Evolutionary conservation across 2,113 vertebrate species (phyloP).

Genomic region (Emydocephalus ijimae): DNA sequence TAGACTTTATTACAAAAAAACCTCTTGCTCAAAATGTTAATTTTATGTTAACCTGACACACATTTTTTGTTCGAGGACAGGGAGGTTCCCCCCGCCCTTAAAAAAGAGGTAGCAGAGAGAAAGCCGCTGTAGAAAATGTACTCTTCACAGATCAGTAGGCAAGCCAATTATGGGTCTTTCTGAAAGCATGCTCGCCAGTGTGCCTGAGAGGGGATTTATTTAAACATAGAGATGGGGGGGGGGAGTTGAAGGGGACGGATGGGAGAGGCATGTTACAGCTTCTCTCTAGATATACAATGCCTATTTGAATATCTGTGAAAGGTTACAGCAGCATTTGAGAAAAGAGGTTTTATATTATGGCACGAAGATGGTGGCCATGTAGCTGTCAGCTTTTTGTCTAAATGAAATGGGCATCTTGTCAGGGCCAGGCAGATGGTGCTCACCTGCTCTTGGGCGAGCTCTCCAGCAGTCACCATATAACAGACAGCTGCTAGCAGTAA

Average conservation of each 20-base stretch:
- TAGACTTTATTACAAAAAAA: slow-evolving; percentile 9
- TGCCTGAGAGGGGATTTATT: slow-evolving; percentile 23
- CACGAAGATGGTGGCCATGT: slow-evolving; percentile 58
- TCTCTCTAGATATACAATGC: slow-evolving; percentile 43
- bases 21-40: background rate
- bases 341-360: slow-evolving; percentile 38
- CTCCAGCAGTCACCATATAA: slow-evolving; percentile 72
- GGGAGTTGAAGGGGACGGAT: slow-evolving; percentile 3
- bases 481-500: slow-evolving; percentile 73
- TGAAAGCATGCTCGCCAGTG: slow-evolving; percentile 26
- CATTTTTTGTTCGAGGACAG: slow-evolving; percentile 38
- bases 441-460: slow-evolving; percentile 74
- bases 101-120: slow-evolving; percentile 7
- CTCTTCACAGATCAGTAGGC: slow-evolving; percentile 52
- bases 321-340: slow-evolving; percentile 51
- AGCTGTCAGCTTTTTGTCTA: slow-evolving; percentile 41
- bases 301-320: slow-evolving; percentile 42
- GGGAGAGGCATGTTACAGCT: slow-evolving; percentile 11
- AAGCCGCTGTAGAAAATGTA: slow-evolving; percentile 45
- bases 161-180: slow-evolving; percentile 47
- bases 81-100: background rate
- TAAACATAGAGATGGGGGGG: slow-evolving; percentile 19
- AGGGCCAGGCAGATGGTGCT: slow-evolving; percentile 75
- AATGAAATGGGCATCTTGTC: slow-evolving; percentile 60
- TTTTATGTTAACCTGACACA: slow-evolving; percentile 12